These are phyloP conservation scores for Mythimna lalbum DNA, from an alignment of 2,888 invertebrate genomes.

Conservation along the genomic window DNA sequence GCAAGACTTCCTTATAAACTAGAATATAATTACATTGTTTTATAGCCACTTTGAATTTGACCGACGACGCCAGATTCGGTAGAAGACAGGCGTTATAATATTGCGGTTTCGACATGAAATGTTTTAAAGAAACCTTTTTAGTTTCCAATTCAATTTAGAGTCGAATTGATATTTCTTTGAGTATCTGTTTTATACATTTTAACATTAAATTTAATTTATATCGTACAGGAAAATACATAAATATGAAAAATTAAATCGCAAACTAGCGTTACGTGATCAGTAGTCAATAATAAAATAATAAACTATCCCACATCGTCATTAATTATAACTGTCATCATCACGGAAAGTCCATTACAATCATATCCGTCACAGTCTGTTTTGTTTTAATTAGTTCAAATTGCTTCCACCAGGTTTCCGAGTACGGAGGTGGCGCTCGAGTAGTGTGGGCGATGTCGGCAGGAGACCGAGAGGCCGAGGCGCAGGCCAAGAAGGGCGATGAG, in stretches of 20 bases:
- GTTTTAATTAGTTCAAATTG: slow-evolving; percentile 8
- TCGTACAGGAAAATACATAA: neutral
- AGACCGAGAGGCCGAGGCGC: slow-evolving; percentile 90
- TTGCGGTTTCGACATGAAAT: neutral
- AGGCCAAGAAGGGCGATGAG: slow-evolving; percentile 88
- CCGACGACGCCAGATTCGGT: neutral
- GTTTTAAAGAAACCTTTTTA: neutral
- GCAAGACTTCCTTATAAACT: slow-evolving; percentile 50
- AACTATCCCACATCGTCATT: neutral
- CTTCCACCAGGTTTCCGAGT: slow-evolving; percentile 85
- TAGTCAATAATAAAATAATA: neutral
- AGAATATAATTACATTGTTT: slow-evolving; percentile 27
- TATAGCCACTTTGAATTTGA: slow-evolving; percentile 29
- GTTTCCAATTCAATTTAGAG: neutral
- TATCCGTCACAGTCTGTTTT: neutral
- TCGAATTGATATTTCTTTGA: too few species aligned
- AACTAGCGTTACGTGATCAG: neutral
- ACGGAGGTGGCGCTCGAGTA: slow-evolving; percentile 89
- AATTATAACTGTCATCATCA: neutral
- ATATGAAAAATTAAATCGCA: neutral
- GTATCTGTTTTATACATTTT: neutral
- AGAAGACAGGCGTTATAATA: neutral
- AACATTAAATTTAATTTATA: neutral
- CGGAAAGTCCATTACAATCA: slow-evolving; percentile 3
- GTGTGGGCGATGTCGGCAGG: slow-evolving; percentile 92